Evolutionary conservation across 2,113 vertebrate species (phyloP).

Genomic region (Helogale parvula): DNA sequence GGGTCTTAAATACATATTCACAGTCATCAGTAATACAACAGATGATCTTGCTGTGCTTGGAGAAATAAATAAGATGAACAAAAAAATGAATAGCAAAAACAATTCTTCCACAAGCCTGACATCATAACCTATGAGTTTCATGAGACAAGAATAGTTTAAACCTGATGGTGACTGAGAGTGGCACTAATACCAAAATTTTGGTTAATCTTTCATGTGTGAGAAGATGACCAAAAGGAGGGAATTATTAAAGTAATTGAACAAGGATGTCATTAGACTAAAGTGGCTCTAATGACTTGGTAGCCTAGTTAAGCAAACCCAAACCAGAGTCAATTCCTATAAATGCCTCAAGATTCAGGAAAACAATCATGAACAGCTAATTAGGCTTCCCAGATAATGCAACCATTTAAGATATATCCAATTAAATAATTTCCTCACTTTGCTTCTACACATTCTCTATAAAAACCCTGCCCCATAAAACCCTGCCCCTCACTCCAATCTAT

Average conservation of each 20-base stretch:
- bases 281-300: neutral
- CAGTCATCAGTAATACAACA: neutral
- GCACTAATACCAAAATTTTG: neutral
- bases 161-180: neutral
- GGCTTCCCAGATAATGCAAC: neutral
- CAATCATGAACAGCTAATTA: neutral
- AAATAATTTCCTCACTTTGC: neutral
- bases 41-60: neutral
- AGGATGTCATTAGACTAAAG: neutral
- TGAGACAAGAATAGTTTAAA: neutral
- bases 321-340: neutral
- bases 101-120: neutral
- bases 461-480: neutral
- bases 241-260: neutral
- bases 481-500: neutral
- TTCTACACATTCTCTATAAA: neutral
- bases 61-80: neutral
- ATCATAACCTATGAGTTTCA: neutral
- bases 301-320: neutral
- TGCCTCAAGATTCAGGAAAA: neutral
- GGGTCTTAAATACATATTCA: neutral
- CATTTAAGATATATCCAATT: neutral
- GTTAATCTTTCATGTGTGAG: neutral
- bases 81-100: neutral
- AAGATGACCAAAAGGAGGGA: neutral